Percentiles rank a stretch among this genome's conserved stretches.
Conservation (phyloP, 1,140 invertebrate species). For the Odontomachus brunneus region DNA sequence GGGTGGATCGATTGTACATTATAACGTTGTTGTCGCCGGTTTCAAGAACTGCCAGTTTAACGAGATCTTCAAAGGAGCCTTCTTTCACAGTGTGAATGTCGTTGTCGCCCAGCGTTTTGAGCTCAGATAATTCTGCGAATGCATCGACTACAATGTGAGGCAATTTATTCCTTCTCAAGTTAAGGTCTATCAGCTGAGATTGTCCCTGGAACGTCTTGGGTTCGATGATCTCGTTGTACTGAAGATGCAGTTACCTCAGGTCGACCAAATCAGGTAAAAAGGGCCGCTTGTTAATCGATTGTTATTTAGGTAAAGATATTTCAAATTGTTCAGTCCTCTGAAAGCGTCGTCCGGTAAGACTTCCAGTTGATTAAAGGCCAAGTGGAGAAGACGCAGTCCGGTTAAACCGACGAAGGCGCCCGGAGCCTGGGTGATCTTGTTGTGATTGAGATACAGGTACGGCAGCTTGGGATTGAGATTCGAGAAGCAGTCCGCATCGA, state of each 20-base stretch:
- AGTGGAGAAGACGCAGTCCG: slow-evolving; percentile 53
- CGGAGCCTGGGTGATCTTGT: slow-evolving; percentile 50
- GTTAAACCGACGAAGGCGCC: slow-evolving; percentile 43
- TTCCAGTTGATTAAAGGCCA: slow-evolving; percentile 58
- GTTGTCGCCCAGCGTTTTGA: slow-evolving; percentile 47
- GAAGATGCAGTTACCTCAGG: slow-evolving; percentile 51
- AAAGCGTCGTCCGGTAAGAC: slow-evolving; percentile 12
- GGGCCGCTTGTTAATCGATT: slow-evolving; percentile 41
- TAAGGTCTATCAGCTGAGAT: slow-evolving; percentile 32
- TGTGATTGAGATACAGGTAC: slow-evolving; percentile 64
- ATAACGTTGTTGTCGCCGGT: slow-evolving; percentile 16
- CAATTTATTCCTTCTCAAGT: slow-evolving; percentile 47
- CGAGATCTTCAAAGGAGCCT: slow-evolving; percentile 23
- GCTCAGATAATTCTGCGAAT: slow-evolving; percentile 30
- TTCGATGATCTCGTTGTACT: slow-evolving; percentile 61
- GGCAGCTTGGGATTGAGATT: slow-evolving; percentile 40
- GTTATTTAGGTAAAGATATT: slow-evolving; percentile 56
- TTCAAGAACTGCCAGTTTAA: slow-evolving; percentile 5
- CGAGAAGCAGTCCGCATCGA: slow-evolving; percentile 39
- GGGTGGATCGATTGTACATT: too few species aligned
- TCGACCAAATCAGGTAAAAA: slow-evolving; percentile 44
- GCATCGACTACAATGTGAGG: background rate
- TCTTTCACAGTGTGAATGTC: slow-evolving; percentile 24
- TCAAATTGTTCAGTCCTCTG: slow-evolving; percentile 52
- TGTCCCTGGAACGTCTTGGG: slow-evolving; percentile 33